Evolutionary conservation across 2,888 invertebrate genomes (phyloP).

Genomic region (Hoplodrina blanda): DNA sequence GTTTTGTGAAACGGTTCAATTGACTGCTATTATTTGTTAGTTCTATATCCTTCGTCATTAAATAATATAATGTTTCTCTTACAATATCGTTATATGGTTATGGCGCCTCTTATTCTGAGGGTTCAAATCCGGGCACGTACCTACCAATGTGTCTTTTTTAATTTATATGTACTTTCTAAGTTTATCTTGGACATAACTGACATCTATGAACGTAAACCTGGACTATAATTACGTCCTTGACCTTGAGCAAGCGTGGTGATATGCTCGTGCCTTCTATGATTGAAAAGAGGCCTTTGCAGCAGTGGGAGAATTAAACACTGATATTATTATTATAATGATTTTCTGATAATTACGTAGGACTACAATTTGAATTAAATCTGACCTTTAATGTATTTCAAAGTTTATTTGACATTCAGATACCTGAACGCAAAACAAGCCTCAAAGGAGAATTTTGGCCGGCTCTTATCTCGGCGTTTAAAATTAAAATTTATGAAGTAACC

Average conservation of each 20-base stretch:
- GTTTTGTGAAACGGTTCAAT: conserved; percentile 17
- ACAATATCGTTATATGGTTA: neutral
- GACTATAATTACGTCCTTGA: too few species aligned
- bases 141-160: too few species aligned
- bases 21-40: conserved; percentile 1
- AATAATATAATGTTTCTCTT: neutral
- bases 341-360: conserved; percentile 1
- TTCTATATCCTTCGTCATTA: neutral
- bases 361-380: conserved; percentile 1
- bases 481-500: conserved; percentile 53
- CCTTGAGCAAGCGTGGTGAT: too few species aligned
- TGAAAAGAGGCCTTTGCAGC: too few species aligned
- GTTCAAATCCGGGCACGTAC: too few species aligned
- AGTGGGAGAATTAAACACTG: too few species aligned
- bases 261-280: too few species aligned
- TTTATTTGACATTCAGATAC: conserved; percentile 40
- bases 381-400: conserved; percentile 11
- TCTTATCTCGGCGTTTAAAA: conserved; percentile 40
- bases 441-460: conserved; percentile 26
- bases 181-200: too few species aligned
- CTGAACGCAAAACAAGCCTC: conserved; percentile 38
- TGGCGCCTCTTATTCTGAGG: too few species aligned
- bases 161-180: too few species aligned
- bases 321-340: too few species aligned
- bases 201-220: too few species aligned